Evolutionary conservation across 2,113 vertebrate species (phyloP).

Genomic region (Vombatus ursinus): DNA sequence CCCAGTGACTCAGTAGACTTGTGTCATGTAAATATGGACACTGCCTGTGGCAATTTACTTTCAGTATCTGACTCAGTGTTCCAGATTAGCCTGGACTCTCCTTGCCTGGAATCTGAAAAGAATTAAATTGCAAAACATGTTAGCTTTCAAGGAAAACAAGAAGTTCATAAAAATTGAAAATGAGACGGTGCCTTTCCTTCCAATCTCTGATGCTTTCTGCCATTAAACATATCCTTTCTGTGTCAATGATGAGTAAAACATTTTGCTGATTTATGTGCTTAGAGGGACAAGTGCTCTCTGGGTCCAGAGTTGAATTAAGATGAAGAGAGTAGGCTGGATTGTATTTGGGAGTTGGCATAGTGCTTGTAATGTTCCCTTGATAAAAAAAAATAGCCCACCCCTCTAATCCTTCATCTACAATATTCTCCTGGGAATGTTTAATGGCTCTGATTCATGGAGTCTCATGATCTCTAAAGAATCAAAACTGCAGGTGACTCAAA

Average conservation of each 20-base stretch:
- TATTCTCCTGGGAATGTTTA: not conserved
- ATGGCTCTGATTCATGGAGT: not conserved
- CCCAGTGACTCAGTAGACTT: not conserved
- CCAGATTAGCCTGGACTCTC: not conserved
- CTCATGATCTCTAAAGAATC: not conserved
- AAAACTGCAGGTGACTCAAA: not conserved
- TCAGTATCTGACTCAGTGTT: not conserved
- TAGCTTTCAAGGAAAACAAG: not conserved
- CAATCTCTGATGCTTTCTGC: not conserved
- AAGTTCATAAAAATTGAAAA: not conserved
- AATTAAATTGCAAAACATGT: not conserved
- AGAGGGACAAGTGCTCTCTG: not conserved
- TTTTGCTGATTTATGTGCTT: not conserved
- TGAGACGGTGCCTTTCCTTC: not conserved
- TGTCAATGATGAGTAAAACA: not conserved
- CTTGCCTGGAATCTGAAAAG: not conserved
- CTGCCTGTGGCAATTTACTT: not conserved
- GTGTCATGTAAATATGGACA: not conserved
- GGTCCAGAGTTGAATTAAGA: not conserved
- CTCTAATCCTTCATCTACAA: not conserved
- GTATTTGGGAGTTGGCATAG: not conserved
- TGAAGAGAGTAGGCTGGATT: not conserved
- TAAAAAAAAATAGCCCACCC: not conserved
- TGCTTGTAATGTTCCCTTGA: not conserved
- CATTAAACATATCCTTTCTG: not conserved